Base-by-base conservation (phyloP, 2,888 invertebrate species). In the Erebia ligea region DNA sequence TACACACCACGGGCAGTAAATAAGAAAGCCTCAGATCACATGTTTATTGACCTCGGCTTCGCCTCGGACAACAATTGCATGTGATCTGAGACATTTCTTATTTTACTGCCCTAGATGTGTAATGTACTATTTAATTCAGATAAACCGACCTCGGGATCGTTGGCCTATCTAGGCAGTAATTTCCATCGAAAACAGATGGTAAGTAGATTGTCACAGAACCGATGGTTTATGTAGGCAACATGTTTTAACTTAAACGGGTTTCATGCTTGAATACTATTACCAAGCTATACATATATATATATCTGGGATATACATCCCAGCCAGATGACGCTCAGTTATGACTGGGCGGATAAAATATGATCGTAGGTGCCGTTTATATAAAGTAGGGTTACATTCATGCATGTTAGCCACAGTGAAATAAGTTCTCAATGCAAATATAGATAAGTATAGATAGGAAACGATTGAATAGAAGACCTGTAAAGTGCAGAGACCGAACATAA, bases 401-500 rank as follows among this genome's bases (percentile, higher is more conserved):
- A 15, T n/a, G n/a, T 6, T 1, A 19, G 15, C 57, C 57, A 25
- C 10, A 57, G 15, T 45, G 45, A 45, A 13, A 11, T 45, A 45
- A 45, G 45, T 45, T 45, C 0, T 45, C 45, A 11, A 11, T 42
- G 42, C 42, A 11, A 2, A 11, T 34, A 6, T 34, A 34, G 34
- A 34, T 34, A 34, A 34, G 34, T 34, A 25, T 45, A 45, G 45
- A 45, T 45, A 45, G 45, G 3, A 45, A 45, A 3, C 45, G 45
- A 45, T 13, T 11, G 11, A 34, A 58, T 13, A 58, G 8, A 19
- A 34, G 15, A n/a, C n/a, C 1, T 40, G 15, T 15, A 2, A 58
- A 34, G 10, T 58, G 25, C 15, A 25, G 13, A 19, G 57, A n/a
- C 3, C 6, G 13, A 54, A 64, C 67, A 69, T 61, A 52, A 66